Percentiles rank a stretch among this genome's conserved stretches.
These are phyloP conservation scores for Epirrhoe alternata DNA, from an alignment of 2,888 invertebrate species.

Conservation along the genomic window DNA sequence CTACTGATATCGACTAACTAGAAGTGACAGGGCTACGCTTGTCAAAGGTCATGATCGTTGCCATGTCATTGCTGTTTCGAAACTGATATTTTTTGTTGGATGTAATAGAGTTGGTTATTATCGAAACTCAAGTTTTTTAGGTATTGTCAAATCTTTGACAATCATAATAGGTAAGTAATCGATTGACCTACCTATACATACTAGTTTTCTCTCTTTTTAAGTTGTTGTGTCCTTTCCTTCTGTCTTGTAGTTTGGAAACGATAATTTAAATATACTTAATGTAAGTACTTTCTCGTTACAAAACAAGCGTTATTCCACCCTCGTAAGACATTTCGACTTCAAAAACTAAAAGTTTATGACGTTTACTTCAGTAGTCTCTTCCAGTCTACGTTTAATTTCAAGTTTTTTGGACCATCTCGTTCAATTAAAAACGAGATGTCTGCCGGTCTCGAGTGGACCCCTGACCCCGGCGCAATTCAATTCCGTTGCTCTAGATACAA, in stretches of 20 bases:
- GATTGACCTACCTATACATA: no score
- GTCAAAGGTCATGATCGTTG: constrained; percentile 40
- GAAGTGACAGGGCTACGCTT: constrained; percentile 43
- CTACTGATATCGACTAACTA: constrained; percentile 39
- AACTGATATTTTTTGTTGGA: constrained; percentile 1
- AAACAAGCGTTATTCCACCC: no score
- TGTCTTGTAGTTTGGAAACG: no score
- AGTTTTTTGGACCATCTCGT: constrained; percentile 41
- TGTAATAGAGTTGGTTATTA: neutral
- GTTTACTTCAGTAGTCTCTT: constrained; percentile 13
- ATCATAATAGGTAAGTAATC: no score
- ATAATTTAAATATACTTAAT: no score
- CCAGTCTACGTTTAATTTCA: constrained; percentile 18
- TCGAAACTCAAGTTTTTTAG: no score
- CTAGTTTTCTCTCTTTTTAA: no score
- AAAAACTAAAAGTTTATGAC: no score
- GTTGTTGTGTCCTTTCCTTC: no score
- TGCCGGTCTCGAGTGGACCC: constrained; percentile 60
- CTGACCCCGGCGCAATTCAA: constrained; percentile 72
- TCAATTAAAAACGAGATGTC: constrained; percentile 64
- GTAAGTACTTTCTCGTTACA: no score
- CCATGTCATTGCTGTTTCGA: constrained; percentile 24
- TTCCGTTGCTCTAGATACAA: constrained; percentile 65
- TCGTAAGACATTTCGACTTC: no score
- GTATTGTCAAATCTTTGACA: no score